These are phyloP conservation scores for Diadumene lineata DNA, from an alignment of 92 coral and sea anemone species.

Conservation along the genomic window DNA sequence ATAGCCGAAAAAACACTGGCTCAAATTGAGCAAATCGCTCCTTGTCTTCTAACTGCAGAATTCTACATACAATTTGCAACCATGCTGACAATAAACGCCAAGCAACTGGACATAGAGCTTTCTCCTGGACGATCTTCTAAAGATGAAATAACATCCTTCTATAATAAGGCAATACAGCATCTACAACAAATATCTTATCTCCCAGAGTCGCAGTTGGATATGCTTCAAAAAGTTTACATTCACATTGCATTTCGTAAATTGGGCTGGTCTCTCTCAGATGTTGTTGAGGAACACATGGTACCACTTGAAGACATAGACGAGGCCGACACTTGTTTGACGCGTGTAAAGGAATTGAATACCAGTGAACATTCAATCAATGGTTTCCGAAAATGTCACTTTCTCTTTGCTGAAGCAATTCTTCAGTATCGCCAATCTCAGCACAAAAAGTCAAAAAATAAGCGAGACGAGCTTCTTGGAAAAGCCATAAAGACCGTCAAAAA, in stretches of 20 bases:
- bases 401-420: constrained; percentile 30
- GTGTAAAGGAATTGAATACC: constrained; percentile 8
- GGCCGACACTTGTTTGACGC: constrained; percentile 9
- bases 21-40: constrained; percentile 23
- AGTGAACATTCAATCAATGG: constrained; percentile 20
- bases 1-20: constrained; percentile 21
- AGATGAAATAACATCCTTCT: constrained; percentile 39
- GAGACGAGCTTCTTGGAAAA: constrained; percentile 11
- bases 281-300: constrained; percentile 14
- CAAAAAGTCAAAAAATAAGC: neutral
- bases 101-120: constrained; percentile 18
- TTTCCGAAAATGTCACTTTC: constrained; percentile 37
- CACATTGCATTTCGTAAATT: constrained; percentile 25
- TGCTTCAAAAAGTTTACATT: constrained; percentile 37
- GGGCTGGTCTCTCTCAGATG: constrained; percentile 45
- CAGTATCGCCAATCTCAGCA: constrained; percentile 36
- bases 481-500: constrained; percentile 27
- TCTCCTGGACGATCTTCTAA: constrained; percentile 14
- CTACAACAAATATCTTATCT: constrained; percentile 19
- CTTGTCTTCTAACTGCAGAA: constrained; percentile 50
- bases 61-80: constrained; percentile 49
- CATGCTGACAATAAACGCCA: constrained; percentile 43
- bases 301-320: constrained; percentile 6
- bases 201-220: constrained; percentile 42
- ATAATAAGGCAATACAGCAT: constrained; percentile 32